Conservation (phyloP, 64 coral and sea anemone species). For the Porites australiensis region DNA sequence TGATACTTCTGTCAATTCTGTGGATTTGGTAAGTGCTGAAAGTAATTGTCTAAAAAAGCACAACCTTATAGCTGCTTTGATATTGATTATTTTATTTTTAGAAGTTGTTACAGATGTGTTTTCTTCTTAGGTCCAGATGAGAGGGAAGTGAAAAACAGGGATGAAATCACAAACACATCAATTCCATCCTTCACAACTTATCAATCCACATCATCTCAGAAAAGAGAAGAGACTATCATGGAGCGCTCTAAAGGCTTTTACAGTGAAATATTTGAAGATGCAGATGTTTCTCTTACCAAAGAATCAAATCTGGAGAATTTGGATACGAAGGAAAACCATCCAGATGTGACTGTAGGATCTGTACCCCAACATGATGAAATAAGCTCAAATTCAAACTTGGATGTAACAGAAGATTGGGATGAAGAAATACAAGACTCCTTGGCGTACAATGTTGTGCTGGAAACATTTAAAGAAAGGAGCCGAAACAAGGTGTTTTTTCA, state of each 20-base stretch:
- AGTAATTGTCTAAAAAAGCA: too few relatives aligned
- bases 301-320: background rate
- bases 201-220: background rate
- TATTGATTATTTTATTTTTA: too few relatives aligned
- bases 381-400: background rate
- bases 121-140: conserved; percentile 63
- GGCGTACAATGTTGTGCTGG: conserved; percentile 15
- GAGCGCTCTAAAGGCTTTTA: conserved; percentile 28
- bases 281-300: background rate
- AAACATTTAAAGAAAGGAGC: conserved; percentile 19
- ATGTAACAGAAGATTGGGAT: conserved; percentile 91
- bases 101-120: background rate
- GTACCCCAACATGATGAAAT: background rate
- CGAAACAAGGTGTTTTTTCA: conserved; percentile 27
- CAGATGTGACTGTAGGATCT: background rate
- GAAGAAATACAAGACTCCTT: conserved; percentile 77
- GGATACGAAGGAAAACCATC: background rate
- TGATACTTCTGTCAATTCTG: too few relatives aligned
- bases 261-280: conserved; percentile 85
- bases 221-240: background rate
- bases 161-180: background rate
- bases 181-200: background rate
- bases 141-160: conserved; percentile 27
- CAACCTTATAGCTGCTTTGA: too few relatives aligned
- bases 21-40: too few relatives aligned